These are phyloP conservation scores for Malurus cyaneus DNA, from an alignment of 2,113 vertebrate species.

Conservation along the genomic window DNA sequence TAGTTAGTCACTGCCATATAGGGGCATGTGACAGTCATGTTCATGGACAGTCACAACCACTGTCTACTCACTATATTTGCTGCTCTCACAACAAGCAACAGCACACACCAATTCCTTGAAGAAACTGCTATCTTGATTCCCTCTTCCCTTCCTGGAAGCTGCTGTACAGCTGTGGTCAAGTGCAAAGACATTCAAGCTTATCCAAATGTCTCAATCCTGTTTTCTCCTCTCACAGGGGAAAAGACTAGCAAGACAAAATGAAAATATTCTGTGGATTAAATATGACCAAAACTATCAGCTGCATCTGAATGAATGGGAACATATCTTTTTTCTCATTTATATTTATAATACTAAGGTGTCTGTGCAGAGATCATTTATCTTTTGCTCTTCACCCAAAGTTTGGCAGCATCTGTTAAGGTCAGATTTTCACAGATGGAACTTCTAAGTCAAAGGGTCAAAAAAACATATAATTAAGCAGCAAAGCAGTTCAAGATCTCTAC, in stretches of 20 bases:
- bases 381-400: not conserved
- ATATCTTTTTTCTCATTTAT: not conserved
- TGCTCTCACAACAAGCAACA: not conserved
- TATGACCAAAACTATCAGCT: not conserved
- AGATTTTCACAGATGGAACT: not conserved
- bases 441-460: not conserved
- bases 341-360: not conserved
- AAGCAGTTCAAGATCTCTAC: accelerated
- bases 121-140: not conserved
- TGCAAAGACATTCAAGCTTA: not conserved
- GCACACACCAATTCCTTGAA: not conserved
- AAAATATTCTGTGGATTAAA: not conserved
- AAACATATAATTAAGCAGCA: not conserved
- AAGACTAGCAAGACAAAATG: not conserved
- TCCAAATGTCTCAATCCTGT: not conserved
- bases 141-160: not conserved
- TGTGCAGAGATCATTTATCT: not conserved
- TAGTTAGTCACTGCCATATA: not conserved
- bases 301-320: not conserved
- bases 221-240: not conserved
- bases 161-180: not conserved
- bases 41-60: not conserved
- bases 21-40: not conserved
- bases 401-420: not conserved
- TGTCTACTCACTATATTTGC: not conserved